A percentile compares a stretch with the other conserved stretches of the same genome.
These are phyloP conservation scores for Gracilinanus agilis DNA, from an alignment of 2,113 vertebrate species.

Conservation along the genomic window DNA sequence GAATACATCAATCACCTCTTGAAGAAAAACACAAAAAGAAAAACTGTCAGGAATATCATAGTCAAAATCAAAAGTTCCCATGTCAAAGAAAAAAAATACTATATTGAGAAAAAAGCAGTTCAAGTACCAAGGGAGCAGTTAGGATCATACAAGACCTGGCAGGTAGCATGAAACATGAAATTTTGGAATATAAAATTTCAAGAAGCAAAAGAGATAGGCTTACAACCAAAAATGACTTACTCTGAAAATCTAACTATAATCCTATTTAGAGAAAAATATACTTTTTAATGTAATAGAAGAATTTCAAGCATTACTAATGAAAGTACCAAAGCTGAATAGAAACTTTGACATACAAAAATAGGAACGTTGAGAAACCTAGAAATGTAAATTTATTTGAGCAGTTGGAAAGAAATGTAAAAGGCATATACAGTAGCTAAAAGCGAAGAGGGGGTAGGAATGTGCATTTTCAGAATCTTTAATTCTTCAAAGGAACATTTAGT, in stretches of 20 bases:
- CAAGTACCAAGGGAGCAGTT: neutral
- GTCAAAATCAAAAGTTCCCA: neutral
- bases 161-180: neutral
- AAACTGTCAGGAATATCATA: neutral
- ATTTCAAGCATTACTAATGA: neutral
- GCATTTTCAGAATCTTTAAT: neutral
- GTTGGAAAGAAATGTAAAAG: neutral
- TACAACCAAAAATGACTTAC: neutral
- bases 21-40: neutral
- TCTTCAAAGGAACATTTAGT: neutral
- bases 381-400: neutral
- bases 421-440: neutral
- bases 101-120: neutral
- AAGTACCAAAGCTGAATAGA: neutral
- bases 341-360: neutral
- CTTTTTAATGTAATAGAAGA: neutral
- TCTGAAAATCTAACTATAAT: neutral
- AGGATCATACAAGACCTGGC: neutral
- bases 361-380: neutral
- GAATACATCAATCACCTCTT: neutral
- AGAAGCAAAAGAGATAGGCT: neutral
- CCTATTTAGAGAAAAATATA: neutral
- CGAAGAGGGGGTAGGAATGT: neutral
- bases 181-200: neutral
- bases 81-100: neutral